A percentile compares a stretch with the other conserved stretches of the same genome.
Evolutionary conservation across 2,888 invertebrate genomes (phyloP).

Genomic region (Apoda limacodes): DNA sequence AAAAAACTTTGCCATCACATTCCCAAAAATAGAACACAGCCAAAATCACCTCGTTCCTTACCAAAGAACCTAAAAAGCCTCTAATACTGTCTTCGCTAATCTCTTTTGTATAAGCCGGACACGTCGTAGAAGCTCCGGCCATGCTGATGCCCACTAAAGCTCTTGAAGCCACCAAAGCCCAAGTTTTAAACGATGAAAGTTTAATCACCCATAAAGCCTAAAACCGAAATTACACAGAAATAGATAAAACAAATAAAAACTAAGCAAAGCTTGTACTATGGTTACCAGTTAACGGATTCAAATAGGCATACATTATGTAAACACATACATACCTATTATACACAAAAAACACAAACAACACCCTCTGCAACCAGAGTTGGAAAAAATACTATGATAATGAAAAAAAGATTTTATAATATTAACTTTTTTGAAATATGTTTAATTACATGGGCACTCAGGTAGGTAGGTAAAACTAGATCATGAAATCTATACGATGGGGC

Average conservation of each 20-base stretch:
- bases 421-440: not conserved
- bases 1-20: no score
- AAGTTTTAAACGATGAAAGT: conserved; percentile 33
- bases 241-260: not conserved
- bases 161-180: conserved; percentile 43
- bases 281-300: no score
- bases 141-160: conserved; percentile 38
- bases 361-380: no score
- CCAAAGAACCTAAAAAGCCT: conserved; percentile 69
- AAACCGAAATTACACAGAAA: conserved; percentile 8
- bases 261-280: not conserved
- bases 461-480: not conserved
- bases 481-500: no score
- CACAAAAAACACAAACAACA: no score
- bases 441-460: not conserved
- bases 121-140: conserved; percentile 43
- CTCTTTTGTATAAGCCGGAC: conserved; percentile 67
- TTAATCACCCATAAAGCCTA: conserved; percentile 36
- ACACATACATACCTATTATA: not conserved
- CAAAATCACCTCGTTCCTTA: no score
- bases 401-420: no score
- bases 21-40: no score
- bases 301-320: not conserved
- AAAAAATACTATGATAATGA: no score
- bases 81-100: conserved; percentile 63